A percentile compares a stretch with the other conserved stretches of the same genome.
Evolutionary conservation across 1,140 invertebrate species (phyloP).

Genomic region (Drosophila arawakana): DNA sequence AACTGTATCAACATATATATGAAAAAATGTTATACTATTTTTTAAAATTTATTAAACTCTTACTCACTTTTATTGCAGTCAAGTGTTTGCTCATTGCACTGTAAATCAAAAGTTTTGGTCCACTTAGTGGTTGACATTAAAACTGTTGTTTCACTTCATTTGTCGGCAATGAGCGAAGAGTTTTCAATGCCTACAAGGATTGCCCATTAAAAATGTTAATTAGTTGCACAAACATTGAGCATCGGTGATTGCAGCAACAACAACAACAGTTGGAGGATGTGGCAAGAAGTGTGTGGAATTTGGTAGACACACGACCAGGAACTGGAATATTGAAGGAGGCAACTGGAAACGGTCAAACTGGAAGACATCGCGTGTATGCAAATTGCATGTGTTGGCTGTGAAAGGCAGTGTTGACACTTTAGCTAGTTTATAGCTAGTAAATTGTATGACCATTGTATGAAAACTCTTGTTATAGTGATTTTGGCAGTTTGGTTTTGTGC

Average conservation of each 20-base stretch:
- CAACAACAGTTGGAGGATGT: not conserved
- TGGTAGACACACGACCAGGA: conserved; percentile 34
- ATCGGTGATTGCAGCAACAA: conserved; percentile 63
- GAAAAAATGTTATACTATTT: too few species aligned
- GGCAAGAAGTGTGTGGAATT: conserved; percentile 32
- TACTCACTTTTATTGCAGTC: not conserved
- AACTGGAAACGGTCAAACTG: not conserved
- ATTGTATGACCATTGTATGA: too few species aligned
- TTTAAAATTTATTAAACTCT: not conserved
- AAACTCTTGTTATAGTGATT: too few species aligned
- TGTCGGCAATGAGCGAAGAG: conserved; percentile 30
- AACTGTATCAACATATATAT: too few species aligned
- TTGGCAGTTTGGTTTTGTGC: too few species aligned
- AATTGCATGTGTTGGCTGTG: conserved; percentile 60
- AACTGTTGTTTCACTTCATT: conserved; percentile 59
- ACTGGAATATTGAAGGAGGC: not conserved
- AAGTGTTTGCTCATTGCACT: conserved; percentile 57
- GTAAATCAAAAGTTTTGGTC: conserved; percentile 66
- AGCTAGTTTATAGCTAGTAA: too few species aligned
- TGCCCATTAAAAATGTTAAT: conserved; percentile 82
- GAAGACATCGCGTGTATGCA: conserved; percentile 62
- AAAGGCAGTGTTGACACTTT: too few species aligned
- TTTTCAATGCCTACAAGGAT: conserved; percentile 66
- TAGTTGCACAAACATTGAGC: conserved; percentile 81
- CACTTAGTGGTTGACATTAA: conserved; percentile 41